phyloP scores from a whole-genome alignment of 2,888 invertebrate genomes.

The Epirrhoe alternata region DNA sequence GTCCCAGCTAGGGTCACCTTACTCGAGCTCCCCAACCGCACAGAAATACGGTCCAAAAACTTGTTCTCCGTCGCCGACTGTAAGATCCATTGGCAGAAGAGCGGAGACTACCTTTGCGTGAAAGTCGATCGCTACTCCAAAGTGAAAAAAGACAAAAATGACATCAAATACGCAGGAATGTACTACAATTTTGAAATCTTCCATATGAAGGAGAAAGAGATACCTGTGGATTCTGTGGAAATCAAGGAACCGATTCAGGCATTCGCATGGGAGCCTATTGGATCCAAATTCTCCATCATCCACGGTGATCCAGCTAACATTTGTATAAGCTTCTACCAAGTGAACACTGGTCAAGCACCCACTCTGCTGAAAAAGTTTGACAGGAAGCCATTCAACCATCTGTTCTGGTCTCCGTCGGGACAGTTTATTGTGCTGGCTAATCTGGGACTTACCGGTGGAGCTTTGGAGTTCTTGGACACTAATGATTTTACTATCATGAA shows the following conservation, averaged over 20 bases:
- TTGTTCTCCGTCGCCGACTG: slow-evolving; percentile 99
- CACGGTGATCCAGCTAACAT: slow-evolving; percentile 95
- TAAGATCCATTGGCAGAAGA: slow-evolving; percentile 99
- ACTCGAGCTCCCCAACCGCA: slow-evolving; percentile 95
- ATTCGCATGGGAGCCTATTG: slow-evolving; percentile 99
- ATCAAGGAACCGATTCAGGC: slow-evolving; percentile 96
- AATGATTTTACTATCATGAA: slow-evolving; percentile 98
- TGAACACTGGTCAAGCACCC: slow-evolving; percentile 94
- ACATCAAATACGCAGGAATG: slow-evolving; percentile 97
- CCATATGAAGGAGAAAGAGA: slow-evolving; percentile 98
- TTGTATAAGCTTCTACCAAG: slow-evolving; percentile 94
- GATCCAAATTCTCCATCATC: slow-evolving; percentile 98
- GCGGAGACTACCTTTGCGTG: slow-evolving; percentile 98
- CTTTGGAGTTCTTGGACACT: slow-evolving; percentile 97
- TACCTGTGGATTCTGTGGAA: slow-evolving; percentile 98
- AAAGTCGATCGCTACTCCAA: slow-evolving; percentile 93
- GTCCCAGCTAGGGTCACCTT: slow-evolving; percentile 98
- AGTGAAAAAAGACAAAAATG: slow-evolving; percentile 96
- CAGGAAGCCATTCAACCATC: slow-evolving; percentile 94
- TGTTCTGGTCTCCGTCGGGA: slow-evolving; percentile 98
- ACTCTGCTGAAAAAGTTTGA: slow-evolving; percentile 94
- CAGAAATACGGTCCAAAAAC: slow-evolving; percentile 96
- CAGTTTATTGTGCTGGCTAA: slow-evolving; percentile 98
- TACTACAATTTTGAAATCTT: slow-evolving; percentile 99
- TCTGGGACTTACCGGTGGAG: slow-evolving; percentile 92